phyloP scores from a whole-genome alignment of 2,888 invertebrate genomes.

The Busseola fusca region DNA sequence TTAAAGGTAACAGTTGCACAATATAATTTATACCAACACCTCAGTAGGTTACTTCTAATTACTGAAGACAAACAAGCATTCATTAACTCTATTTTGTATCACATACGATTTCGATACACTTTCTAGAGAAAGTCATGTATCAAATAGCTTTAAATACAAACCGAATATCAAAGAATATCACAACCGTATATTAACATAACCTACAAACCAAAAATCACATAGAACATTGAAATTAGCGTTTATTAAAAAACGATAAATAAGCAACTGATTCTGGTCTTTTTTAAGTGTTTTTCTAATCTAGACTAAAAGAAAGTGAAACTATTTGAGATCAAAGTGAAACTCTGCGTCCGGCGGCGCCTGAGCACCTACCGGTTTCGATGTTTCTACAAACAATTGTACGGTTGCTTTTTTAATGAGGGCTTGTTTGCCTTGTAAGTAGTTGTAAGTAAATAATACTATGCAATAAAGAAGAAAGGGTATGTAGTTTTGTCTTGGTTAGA shows the following conservation, averaged over 20 bases:
- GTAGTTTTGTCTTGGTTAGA: conserved; percentile 1
- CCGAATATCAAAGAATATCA: background rate
- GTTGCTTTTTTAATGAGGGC: conserved; percentile 29
- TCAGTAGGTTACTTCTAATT: background rate
- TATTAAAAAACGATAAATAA: conserved; percentile 6
- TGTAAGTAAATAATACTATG: background rate
- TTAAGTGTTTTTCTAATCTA: conserved; percentile 37
- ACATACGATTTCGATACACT: conserved; percentile 19
- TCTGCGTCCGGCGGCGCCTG: conserved; percentile 8
- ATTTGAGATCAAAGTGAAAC: conserved; percentile 52
- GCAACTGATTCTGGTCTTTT: background rate
- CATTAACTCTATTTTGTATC: conserved; percentile 2
- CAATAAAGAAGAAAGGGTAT: conserved; percentile 1
- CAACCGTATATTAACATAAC: conserved; percentile 8
- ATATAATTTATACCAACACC: background rate
- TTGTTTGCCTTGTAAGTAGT: conserved; percentile 21
- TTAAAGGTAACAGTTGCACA: background rate
- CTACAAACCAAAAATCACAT: conserved; percentile 21
- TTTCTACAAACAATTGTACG: conserved; percentile 31
- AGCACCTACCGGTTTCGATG: conserved; percentile 39
- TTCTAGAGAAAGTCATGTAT: conserved; percentile 50
- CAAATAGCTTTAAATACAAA: conserved; percentile 6
- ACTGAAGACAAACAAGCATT: conserved; percentile 6
- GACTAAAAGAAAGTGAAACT: conserved; percentile 55
- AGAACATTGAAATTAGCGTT: conserved; percentile 3